Evolutionary conservation across 2,113 vertebrate genomes (phyloP).

Genomic region (Athene cunicularia): DNA sequence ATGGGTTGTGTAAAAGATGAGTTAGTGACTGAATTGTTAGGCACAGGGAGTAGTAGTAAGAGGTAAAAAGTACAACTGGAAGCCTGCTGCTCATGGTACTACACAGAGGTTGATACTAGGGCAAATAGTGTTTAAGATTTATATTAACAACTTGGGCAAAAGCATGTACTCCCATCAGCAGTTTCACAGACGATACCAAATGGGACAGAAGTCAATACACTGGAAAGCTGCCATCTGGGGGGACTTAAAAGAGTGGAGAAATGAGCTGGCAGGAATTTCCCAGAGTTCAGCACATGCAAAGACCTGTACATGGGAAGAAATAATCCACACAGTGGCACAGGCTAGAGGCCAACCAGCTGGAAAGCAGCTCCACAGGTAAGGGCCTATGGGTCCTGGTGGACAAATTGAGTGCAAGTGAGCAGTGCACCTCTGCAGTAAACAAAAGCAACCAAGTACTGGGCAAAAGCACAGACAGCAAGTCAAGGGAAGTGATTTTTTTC

Average conservation of each 20-base stretch:
- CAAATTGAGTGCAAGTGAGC: background rate
- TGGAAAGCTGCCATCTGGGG: background rate
- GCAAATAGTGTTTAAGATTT: background rate
- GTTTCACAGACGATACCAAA: background rate
- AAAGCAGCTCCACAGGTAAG: background rate
- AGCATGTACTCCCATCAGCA: background rate
- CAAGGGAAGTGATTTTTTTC: background rate
- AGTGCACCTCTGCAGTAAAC: background rate
- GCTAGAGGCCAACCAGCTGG: background rate
- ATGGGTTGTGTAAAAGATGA: background rate
- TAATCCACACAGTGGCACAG: accelerated
- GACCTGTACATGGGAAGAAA: background rate
- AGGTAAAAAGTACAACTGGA: background rate
- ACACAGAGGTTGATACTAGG: background rate
- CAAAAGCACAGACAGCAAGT: background rate
- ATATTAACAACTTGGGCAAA: background rate
- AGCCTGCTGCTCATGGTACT: background rate
- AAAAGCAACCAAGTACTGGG: background rate
- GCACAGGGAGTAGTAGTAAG: background rate
- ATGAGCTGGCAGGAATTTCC: background rate
- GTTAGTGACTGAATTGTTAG: background rate
- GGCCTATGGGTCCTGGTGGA: background rate
- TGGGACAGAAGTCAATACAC: accelerated
- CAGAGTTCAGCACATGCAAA: background rate
- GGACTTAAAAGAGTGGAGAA: background rate